phyloP scores from a whole-genome alignment of 2,113 vertebrate species.

The Lamprotornis superbus region DNA sequence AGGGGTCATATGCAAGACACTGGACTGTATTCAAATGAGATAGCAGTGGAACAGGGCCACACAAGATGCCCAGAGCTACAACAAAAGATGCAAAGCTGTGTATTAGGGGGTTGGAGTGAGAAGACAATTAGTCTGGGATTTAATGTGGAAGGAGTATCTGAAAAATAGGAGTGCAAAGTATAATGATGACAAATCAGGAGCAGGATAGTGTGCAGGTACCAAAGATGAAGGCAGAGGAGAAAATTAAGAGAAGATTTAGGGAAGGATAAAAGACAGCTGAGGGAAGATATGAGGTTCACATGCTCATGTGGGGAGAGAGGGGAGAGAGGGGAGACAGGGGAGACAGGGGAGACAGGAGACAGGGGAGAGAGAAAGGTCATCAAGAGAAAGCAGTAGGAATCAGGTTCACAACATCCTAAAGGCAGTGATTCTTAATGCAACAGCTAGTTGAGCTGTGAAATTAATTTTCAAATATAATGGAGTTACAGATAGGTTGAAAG shows the following conservation, averaged over 20 bases:
- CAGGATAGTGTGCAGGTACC: neutral
- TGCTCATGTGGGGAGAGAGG: neutral
- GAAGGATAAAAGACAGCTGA: neutral
- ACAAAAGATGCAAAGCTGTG: neutral
- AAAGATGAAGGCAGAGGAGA: neutral
- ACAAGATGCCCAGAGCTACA: neutral
- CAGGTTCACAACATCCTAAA: neutral
- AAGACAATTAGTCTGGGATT: neutral
- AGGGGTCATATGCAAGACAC: neutral
- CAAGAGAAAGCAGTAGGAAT: neutral
- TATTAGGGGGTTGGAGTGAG: neutral
- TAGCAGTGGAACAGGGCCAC: neutral
- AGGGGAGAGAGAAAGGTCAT: neutral
- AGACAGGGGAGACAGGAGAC: too few species aligned
- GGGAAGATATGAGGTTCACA: neutral
- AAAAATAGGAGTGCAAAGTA: neutral
- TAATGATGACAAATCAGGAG: neutral
- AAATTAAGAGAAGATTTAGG: neutral
- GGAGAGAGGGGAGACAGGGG: too few species aligned
- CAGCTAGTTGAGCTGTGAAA: neutral
- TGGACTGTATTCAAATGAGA: neutral
- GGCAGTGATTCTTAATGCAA: neutral
- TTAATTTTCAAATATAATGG: neutral
- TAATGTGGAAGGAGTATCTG: fast-evolving
- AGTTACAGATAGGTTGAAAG: neutral